Conservation (phyloP, 1,140 invertebrate species). For the Drosophila mayri region DNA sequence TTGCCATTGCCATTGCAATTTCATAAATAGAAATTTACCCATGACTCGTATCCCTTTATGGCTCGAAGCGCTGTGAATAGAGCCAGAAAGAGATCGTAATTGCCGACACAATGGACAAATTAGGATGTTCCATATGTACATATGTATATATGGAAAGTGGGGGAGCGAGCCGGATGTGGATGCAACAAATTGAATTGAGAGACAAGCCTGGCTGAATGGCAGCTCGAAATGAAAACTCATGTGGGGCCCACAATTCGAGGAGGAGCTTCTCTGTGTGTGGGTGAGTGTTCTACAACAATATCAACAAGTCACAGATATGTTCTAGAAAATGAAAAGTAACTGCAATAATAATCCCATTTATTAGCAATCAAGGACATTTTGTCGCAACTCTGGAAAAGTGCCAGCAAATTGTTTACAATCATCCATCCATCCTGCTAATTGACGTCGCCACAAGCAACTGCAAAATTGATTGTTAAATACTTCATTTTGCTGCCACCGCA, state of each 20-base stretch:
- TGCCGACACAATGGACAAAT: conserved; percentile 47
- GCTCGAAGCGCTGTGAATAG: conserved; percentile 17
- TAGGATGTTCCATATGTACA: conserved; percentile 1
- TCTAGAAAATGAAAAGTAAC: conserved; percentile 31
- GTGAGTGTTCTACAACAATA: conserved; percentile 16
- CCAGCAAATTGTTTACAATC: conserved; percentile 26
- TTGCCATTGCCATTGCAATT: conserved; percentile 17
- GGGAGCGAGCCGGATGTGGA: background rate
- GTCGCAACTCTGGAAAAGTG: conserved; percentile 1
- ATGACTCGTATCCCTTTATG: background rate
- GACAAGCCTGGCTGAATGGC: conserved; percentile 29
- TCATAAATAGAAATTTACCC: conserved; percentile 20
- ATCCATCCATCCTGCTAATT: conserved; percentile 6
- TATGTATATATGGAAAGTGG: background rate
- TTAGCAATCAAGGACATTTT: conserved; percentile 23
- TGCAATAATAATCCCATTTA: conserved; percentile 34
- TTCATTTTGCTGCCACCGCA: conserved; percentile 26
- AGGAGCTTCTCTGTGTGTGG: conserved; percentile 5
- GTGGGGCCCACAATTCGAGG: conserved; percentile 17
- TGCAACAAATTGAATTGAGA: conserved; percentile 55
- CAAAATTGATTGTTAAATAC: conserved; percentile 37
- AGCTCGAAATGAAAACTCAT: conserved; percentile 36
- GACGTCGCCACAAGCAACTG: conserved; percentile 3
- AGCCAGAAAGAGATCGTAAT: conserved; percentile 28
- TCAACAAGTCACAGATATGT: conserved; percentile 41